Base-by-base conservation (phyloP, 2,113 vertebrate genomes). In the Salvelinus namaycush region DNA sequence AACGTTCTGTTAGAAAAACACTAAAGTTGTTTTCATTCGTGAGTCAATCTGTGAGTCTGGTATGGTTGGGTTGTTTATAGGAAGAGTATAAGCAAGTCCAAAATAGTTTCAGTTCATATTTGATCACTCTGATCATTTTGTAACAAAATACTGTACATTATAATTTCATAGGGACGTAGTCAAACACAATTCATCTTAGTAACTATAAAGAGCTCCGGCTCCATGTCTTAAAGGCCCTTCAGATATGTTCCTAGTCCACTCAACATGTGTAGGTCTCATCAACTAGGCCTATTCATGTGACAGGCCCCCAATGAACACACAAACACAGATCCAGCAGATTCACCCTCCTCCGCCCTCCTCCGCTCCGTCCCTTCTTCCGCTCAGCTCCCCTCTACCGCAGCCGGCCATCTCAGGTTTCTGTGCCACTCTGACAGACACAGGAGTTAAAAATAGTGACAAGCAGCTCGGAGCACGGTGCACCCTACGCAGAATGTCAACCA, bases 401-500 rank as follows among this genome's bases (percentile, higher is more conserved):
- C 68, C 9, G 14, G 69, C 79, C 75, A 14, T 73, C 87, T 87
- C 85, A 54, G 80, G 83, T 90, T 87, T 84, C 85, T 83, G 87
- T 82, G 84, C 74, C 86, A 83, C 85, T 82, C 81, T 84, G 75
- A 72, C 85, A 84, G 73, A 81, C 79, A 74, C 72, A 1, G 9
- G 31, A 73, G 82, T 89, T 91, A 92, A 81, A 90, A 89, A 89
- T 92, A 92, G 87, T 72, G 31, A 31, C 24, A 13, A 74, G 9
- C 59, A 2, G 5, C 59, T 22, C n/a, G 5, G 59, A 20, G 49
- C 14, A 16, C 49, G 3, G 49, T 54, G 79, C 79, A 44, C 82
- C 89, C 81, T 68, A 81, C 77, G 66, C 86, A 88, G 87, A 89
- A 87, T 79, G 84, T 87, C 78, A 69, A 81, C 91, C 90, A 87